Base-by-base conservation (phyloP, 2,888 invertebrate species). In the Drosophila ezoana region DNA sequence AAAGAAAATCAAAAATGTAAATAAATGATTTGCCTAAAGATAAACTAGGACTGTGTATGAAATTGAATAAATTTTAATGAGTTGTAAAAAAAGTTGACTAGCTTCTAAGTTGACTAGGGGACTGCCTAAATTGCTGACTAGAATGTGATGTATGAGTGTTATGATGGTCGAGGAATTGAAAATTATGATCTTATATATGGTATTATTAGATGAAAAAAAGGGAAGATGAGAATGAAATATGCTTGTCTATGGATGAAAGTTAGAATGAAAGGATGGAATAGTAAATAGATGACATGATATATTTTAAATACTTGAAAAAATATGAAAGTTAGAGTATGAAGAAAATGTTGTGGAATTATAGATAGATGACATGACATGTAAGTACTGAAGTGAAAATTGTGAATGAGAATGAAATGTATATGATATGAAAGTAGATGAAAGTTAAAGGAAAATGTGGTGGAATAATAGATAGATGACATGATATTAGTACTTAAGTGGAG, bases 51-150 rank as follows among this genome's bases (percentile, higher is more conserved):
- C 65, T 81, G 57, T 65, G 57, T 53, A 47, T 64, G 72, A 76
- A 71, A 33, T 41, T 20, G 43, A 44, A 47, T 43, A 33, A 47
- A 47, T 20, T 43, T 53, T 54, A 41, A 60, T 52, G 62, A 58
- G 51, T 49, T 59, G 14, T 28, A 44, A 49, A 62, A 57, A 1
- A 38, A 14, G 33, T 40, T 71, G 68, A 71, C 41, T 73, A 68
- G 49, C 49, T 47, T 13, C 18, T 41, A 48, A 38, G 33, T 33
- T 61, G 69, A 63, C 83, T 82, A 79, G 82, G 56, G 63, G 48
- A 60, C 38, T 59, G 52, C 16, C 43, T 61, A 63, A 81, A 72
- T 57, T 72, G 76, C n/a, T 79, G 81, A 81, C 79, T 87, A 87
- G 72, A 71, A 63, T 53, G 37, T 52, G 16, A 20, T 4, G n/a